phyloP scores from a whole-genome alignment of 2,113 vertebrate genomes.

The Cyprinodon tularosa region DNA sequence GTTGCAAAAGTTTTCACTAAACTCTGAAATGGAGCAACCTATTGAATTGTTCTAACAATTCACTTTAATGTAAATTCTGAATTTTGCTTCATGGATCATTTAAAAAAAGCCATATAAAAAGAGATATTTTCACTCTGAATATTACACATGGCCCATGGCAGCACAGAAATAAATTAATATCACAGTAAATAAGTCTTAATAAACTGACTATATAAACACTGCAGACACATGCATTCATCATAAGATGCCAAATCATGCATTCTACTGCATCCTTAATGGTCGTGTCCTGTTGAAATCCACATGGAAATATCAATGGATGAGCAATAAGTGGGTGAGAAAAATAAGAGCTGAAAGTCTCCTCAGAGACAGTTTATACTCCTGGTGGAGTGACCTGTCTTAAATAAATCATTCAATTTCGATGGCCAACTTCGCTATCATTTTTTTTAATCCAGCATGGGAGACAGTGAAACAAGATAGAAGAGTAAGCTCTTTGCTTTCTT shows the following conservation, averaged over 20 bases:
- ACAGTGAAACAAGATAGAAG: slow-evolving; percentile 68
- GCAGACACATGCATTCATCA: slow-evolving; percentile 52
- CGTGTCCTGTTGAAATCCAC: slow-evolving; percentile 36
- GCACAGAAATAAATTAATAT: slow-evolving; percentile 36
- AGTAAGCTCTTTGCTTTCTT: slow-evolving; percentile 75
- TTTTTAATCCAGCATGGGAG: slow-evolving; percentile 76
- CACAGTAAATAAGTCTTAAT: slow-evolving; percentile 51
- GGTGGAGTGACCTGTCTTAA: slow-evolving; percentile 74
- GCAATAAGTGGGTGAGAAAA: slow-evolving; percentile 26
- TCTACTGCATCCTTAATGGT: slow-evolving; percentile 42
- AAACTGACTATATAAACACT: slow-evolving; percentile 48
- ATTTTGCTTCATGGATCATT: slow-evolving; percentile 17
- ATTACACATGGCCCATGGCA: slow-evolving; percentile 6
- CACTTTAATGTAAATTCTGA: not conserved
- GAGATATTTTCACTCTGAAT: slow-evolving; percentile 24
- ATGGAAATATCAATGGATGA: slow-evolving; percentile 39
- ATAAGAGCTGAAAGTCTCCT: slow-evolving; percentile 58
- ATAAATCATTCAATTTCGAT: slow-evolving; percentile 78
- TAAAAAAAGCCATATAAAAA: slow-evolving; percentile 37
- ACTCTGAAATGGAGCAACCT: not conserved
- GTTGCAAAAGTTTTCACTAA: not conserved
- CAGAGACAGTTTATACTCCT: slow-evolving; percentile 64
- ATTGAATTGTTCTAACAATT: not conserved
- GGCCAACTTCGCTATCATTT: slow-evolving; percentile 67
- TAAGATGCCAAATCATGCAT: slow-evolving; percentile 16